phyloP scores from a whole-genome alignment of 2,888 invertebrate species.

The Spilarctia lutea region DNA sequence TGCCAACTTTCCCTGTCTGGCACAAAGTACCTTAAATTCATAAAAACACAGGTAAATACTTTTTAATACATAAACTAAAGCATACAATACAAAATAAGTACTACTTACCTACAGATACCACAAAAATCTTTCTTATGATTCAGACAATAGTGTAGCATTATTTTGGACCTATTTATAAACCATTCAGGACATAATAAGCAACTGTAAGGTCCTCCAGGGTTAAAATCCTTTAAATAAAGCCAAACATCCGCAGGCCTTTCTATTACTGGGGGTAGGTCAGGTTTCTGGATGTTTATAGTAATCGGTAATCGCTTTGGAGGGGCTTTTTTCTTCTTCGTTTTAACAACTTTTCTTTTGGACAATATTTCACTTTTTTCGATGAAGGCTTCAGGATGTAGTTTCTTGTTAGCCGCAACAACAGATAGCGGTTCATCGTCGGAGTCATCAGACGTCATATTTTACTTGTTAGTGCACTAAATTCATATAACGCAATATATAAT shows the following conservation, averaged over 20 bases:
- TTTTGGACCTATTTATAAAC: conserved; percentile 81
- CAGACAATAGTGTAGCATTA: conserved; percentile 81
- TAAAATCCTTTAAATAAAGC: conserved; percentile 82
- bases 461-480: not conserved
- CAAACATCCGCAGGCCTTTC: conserved; percentile 80
- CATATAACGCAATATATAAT: not conserved
- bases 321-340: conserved; percentile 59
- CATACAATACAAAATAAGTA: not conserved
- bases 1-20: conserved; percentile 74
- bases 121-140: conserved; percentile 84
- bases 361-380: conserved; percentile 22
- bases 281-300: conserved; percentile 55
- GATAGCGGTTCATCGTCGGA: conserved; percentile 83
- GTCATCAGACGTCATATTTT: conserved; percentile 65
- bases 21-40: conserved; percentile 76
- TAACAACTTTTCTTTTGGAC: conserved; percentile 39
- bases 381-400: conserved; percentile 55
- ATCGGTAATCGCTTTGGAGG: conserved; percentile 48
- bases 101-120: conserved; percentile 80
- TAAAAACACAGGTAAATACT: not conserved
- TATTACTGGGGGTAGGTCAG: conserved; percentile 57
- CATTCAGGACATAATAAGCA: conserved; percentile 81
- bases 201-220: conserved; percentile 78
- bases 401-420: conserved; percentile 72
- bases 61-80: not conserved